Conservation (phyloP, 1,140 invertebrate species). For the Triops cancriformis region DNA sequence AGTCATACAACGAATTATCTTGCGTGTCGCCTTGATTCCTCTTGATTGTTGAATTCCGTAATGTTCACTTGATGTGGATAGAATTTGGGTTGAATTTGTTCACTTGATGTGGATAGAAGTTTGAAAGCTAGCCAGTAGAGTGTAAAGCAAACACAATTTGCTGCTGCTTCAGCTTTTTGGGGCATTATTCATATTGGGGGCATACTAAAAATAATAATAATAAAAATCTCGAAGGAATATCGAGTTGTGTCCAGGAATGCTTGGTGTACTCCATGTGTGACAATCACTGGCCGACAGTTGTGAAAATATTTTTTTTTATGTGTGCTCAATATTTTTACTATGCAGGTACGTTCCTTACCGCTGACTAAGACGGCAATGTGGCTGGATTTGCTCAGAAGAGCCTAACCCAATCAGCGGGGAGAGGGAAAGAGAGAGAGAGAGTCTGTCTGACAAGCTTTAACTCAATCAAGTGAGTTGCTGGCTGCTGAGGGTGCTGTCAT, state of each 20-base stretch:
- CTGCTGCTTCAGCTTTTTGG: background rate
- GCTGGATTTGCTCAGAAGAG: background rate
- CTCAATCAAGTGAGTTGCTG: slow-evolving; percentile 7
- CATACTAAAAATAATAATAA: background rate
- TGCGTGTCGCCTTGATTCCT: background rate
- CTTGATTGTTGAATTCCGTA: background rate
- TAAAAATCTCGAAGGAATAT: background rate
- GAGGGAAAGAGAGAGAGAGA: background rate
- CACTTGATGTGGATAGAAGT: background rate
- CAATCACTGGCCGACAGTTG: background rate
- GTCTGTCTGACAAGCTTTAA: slow-evolving; percentile 10
- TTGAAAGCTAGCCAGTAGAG: background rate
- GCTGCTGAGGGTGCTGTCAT: slow-evolving; percentile 7
- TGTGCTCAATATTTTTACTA: background rate
- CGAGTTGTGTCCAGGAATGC: background rate
- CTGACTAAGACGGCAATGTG: background rate
- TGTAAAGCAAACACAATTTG: background rate
- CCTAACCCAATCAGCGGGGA: background rate
- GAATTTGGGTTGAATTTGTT: background rate
- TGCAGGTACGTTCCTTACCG: background rate
- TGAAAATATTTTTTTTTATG: background rate
- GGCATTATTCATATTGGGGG: background rate
- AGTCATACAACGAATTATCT: background rate
- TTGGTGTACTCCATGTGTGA: background rate
- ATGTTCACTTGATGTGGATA: background rate